phyloP scores from a whole-genome alignment of 2,888 invertebrate genomes.

The Chalcosyrphus nemorum region DNA sequence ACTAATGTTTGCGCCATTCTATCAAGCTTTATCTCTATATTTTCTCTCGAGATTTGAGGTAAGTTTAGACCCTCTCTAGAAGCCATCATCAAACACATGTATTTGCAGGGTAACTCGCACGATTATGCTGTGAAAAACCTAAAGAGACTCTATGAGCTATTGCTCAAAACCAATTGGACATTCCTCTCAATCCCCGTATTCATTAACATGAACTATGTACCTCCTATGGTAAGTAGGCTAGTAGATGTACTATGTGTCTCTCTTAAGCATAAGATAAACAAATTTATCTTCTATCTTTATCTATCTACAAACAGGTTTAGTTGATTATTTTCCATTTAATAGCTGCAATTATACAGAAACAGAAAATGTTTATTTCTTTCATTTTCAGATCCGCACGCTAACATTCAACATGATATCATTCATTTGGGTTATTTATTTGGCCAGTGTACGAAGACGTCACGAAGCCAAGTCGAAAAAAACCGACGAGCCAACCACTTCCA shows the following conservation, averaged over 20 bases:
- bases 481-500: slow-evolving; percentile 59
- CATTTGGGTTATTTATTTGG: slow-evolving; percentile 90
- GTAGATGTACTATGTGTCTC: background rate
- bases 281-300: slow-evolving; percentile 5
- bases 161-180: slow-evolving; percentile 89
- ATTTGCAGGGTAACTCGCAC: slow-evolving; percentile 86
- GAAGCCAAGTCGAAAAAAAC: slow-evolving; percentile 78
- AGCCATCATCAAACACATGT: background rate
- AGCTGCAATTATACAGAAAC: slow-evolving; percentile 1
- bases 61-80: slow-evolving; percentile 51
- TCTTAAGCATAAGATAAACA: background rate
- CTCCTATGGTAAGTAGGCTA: slow-evolving; percentile 87
- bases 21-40: slow-evolving; percentile 89
- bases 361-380: background rate
- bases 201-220: slow-evolving; percentile 89
- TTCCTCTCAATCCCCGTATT: slow-evolving; percentile 89
- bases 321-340: slow-evolving; percentile 26
- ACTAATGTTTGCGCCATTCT: slow-evolving; percentile 87
- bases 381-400: slow-evolving; percentile 89
- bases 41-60: slow-evolving; percentile 89
- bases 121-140: slow-evolving; percentile 85
- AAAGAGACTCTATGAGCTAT: slow-evolving; percentile 85
- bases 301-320: background rate
- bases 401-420: slow-evolving; percentile 90
- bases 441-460: slow-evolving; percentile 85